A percentile compares a stretch with the other conserved stretches of the same genome.
Evolutionary conservation across 2,113 vertebrate genomes (phyloP).

Genomic region (Paradisaea rubra): DNA sequence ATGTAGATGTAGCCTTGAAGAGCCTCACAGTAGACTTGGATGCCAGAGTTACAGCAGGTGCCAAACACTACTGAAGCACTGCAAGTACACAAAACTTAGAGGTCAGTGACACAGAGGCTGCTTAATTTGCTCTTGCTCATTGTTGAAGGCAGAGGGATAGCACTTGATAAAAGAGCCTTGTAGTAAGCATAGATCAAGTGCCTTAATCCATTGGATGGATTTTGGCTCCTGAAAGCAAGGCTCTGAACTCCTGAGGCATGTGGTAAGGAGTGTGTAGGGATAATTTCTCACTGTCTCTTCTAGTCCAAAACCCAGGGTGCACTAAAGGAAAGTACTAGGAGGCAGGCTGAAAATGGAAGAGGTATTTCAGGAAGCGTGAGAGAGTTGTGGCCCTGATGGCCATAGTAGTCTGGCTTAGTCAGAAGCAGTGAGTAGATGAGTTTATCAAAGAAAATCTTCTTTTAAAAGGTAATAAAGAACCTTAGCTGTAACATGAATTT

Average conservation of each 20-base stretch:
- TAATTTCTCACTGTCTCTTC: not conserved
- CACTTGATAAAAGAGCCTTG: not conserved
- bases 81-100: not conserved
- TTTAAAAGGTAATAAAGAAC: not conserved
- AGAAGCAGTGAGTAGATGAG: not conserved
- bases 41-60: not conserved
- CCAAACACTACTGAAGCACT: not conserved
- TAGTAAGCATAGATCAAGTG: not conserved
- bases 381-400: not conserved
- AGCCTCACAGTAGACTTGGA: not conserved
- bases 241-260: not conserved
- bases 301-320: not conserved
- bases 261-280: not conserved
- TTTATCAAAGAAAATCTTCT: not conserved
- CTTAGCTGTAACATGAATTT: not conserved
- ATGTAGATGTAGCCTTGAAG: not conserved
- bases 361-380: not conserved
- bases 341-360: not conserved
- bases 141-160: not conserved
- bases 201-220: not conserved
- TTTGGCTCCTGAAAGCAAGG: not conserved
- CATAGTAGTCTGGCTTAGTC: not conserved
- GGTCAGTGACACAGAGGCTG: not conserved
- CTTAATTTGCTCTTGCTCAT: not conserved
- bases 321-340: not conserved